Evolutionary conservation across 2,888 invertebrate species (phyloP), one percentile per base, ranked within the genome.

Genomic region (Lepidocyrtoides sp.): DNA sequence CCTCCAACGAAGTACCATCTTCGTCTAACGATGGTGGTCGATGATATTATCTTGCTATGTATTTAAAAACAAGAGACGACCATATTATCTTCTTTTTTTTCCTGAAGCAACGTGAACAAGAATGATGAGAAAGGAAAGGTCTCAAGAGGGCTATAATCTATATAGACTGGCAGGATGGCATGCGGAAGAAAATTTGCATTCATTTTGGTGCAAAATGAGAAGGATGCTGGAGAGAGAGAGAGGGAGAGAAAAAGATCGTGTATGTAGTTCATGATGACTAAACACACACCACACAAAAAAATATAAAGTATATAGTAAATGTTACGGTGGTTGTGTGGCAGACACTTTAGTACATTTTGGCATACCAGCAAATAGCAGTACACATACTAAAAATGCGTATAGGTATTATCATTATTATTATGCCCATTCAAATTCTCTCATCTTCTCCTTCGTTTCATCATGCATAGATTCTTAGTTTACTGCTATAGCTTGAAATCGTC

Each of bases 111-210:
- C 88, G 51, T 77, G 77, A 69, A 54, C 60, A 86, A 79, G 87
- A 88, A 88, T 81, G 57, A 88, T 88, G 89, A 89, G 72, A 75
- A 69, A n/a, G 79, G 83, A 83, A 89, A 57, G 83, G 57, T 89
- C 89, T 66, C 89, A 75, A 83, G 89, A 75, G 89, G 20, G 83
- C 89, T 83, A 89, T 89, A 83, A 89, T 89, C 88, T 88, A 81
- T 77, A 77, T 26, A 44, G 12, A 77, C 77, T 77, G 77, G 77
- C 81, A 88, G 81, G 81, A 88, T 81, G 81, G 88, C 63, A 87
- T 66, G 87, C 63, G 69, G 88, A 82, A 81, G 81, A 88, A 88
- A 88, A 88, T 88, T 88, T 88, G 88, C 88, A 88, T 88, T 88
- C 69, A 88, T 88, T 88, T 88, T 66, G 60, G 88, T 81, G 88